Base-by-base conservation (phyloP, 1,140 invertebrate genomes). In the Hyposmocoma kahamanoa region DNA sequence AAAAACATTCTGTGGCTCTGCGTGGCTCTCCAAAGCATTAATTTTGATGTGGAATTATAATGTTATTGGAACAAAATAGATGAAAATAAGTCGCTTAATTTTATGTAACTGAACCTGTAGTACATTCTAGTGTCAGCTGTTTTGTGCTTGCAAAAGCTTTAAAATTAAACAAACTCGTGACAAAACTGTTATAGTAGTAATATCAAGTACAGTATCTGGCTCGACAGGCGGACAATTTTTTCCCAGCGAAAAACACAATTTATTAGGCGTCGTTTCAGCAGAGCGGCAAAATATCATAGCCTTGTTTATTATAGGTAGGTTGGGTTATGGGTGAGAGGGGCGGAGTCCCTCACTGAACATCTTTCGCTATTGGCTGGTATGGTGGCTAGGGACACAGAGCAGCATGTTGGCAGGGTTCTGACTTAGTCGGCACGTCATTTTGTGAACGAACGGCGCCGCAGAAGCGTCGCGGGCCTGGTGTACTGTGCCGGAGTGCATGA, bases 241-340 rank as follows among this genome's bases (percentile, higher is more conserved):
- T 67, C 50, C 61, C 46, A 50, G 60, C 62, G 62, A 67, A 72
- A 76, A 72, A 65, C 57, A 73, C 65, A 73, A 76, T 77, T 79
- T 64, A 59, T 68, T 57, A 17, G 60, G 56, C 56, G 59, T 50
- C 56, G 62, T 72, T 73, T 73, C 65, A 67, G 53, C 54, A 21
- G 53, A 62, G 59, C 59, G 62, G 70, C 53, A 67, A 72, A 72
- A 75, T 73, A 73, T 78, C 61, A 73, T 75, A 67, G 70, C 67
- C 64, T 58, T 56, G 62, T 69, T 66, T 80, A 73, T 77, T 70
- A 72, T 79, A 74, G 63, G 68, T 84, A 75, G 70, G 72, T 72
- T 61, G 72, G 60, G 53, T 69, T 54, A 50, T 45, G 50, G 56
- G 47, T 61, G 50, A 41, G 47, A 56, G 58, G 66, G 76, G 76